Evolutionary conservation across 1,140 invertebrate genomes (phyloP), one percentile per base, ranked within the genome.

Genomic region (Diachasma alloeum): DNA sequence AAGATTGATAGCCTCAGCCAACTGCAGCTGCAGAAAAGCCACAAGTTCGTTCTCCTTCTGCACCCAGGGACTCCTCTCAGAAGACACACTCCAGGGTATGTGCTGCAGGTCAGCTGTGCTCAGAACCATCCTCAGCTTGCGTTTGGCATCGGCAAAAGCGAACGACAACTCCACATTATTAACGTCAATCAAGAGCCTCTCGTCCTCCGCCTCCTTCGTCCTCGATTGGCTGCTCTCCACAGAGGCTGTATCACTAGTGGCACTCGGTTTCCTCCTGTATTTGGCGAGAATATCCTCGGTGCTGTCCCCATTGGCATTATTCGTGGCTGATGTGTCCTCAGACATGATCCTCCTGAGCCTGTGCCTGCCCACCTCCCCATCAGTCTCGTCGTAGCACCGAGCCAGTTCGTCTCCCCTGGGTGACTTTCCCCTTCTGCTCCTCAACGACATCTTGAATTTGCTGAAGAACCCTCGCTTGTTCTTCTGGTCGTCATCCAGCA

Each of bases 251-350:
- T 92, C 91, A 74, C 90, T 92, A 22, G 91, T 88, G 26, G 91
- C 90, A 79, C 93, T 93, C 0, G 93, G 91, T 89, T 97, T 97
- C 66, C 95, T 93, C 15, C 97, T 91, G 87, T 99, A 99, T 85
- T 98, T 99, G 26, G 96, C 97, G 79, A 99, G 91, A 83, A 99
- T 99, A 83, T 98, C 97, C 85, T 99, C 97, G 13, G 95, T 93
- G 46, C 93, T 93, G 87, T 97, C 96, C 92, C 59, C 59, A 19
- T 68, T 17, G n/a, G 69, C 53, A 79, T 79, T 81, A 74, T 88
- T 87, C 72, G 80, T 83, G 0, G 87, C 83, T 0, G 84, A 81
- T n/a, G 82, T 81, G 72, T 91, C 91, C 72, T 91, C 90, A 2
- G 90, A 91, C 81, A 91, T 86, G 22, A 90, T 89, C 79, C 90